Evolutionary conservation across 2,113 vertebrate species (phyloP), one percentile per base, ranked within the genome.

Genomic region (Mustela lutreola): DNA sequence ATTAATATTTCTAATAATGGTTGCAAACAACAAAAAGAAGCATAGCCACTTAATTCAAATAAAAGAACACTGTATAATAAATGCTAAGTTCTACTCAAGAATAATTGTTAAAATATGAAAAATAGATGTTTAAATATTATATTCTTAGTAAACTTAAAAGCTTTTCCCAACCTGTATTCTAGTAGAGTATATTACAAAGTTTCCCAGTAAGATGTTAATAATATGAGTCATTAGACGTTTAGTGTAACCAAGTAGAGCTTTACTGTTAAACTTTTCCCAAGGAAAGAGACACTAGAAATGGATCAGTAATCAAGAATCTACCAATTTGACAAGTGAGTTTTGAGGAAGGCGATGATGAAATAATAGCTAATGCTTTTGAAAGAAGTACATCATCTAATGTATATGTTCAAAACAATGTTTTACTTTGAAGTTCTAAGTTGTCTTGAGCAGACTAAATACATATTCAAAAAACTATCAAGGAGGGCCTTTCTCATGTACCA

Each of bases 31-130:
- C 21, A 87, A 87, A 95, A 56, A 60, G 39, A n/a, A 45, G 60
- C 36, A 79, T 53, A 42, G 63, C 11, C 56, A 84, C n/a, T 90
- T 95, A 87, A 89, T 83, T 81, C 36, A 95, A 98, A 94, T 85
- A 96, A 94, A 89, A 75, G 2, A 28, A 96, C 62, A 15, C 1
- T 48, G 42, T 88, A 60, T n/a, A 42, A 76, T 95, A 97, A 92
- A 97, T 58, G 42, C 9, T 18, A 18, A n/a, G 76, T 94, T 91
- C 18, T 79, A 39, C 7, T 92, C 95, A 92, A 94, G 92, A 97
- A 81, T 96, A 75, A 71, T 48, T 92, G 36, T 48, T 82, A 36
- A 91, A 67, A 79, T 33, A 92, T 67, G 22, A 81, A 95, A 88
- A 2, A 58, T 78, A 24, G 56, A 42, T n/a, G 39, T 4, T 53